Conservation (phyloP, 2,113 vertebrate species). For the Helogale parvula region DNA sequence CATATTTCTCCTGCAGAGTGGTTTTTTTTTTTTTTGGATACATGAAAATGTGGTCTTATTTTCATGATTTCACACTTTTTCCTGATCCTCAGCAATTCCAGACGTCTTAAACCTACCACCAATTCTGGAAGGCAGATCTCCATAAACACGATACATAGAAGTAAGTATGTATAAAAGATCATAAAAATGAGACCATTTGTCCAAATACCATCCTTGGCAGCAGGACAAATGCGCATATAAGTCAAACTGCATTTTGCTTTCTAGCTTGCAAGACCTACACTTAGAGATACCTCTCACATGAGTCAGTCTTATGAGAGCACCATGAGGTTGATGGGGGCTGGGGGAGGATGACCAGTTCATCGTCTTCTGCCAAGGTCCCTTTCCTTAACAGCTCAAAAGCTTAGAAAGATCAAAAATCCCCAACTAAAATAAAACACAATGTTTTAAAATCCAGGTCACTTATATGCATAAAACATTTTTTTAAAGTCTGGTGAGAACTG, state of each 20-base stretch:
- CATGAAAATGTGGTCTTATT: constrained; percentile 18
- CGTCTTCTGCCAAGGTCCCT: background rate
- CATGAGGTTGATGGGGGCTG: background rate
- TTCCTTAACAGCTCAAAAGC: background rate
- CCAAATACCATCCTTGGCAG: constrained; percentile 3
- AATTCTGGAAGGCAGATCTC: background rate
- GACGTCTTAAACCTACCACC: background rate
- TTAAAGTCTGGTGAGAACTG: background rate
- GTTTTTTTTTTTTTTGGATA: background rate
- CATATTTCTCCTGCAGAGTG: constrained; percentile 6
- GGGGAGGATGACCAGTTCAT: background rate
- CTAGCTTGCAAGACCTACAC: constrained; percentile 21
- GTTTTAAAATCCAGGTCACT: constrained; percentile 53
- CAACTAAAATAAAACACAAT: constrained; percentile 9
- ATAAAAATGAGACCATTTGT: constrained; percentile 26
- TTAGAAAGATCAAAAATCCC: background rate
- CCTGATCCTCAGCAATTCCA: background rate
- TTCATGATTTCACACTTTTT: background rate
- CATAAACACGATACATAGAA: background rate
- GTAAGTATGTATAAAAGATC: background rate
- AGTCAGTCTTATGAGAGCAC: background rate
- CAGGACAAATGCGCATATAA: background rate
- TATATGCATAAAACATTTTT: constrained; percentile 8
- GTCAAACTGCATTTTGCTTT: constrained; percentile 39
- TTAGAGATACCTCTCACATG: background rate